Evolutionary conservation across 2,888 invertebrate genomes (phyloP).

Genomic region (Erebia aethiops): DNA sequence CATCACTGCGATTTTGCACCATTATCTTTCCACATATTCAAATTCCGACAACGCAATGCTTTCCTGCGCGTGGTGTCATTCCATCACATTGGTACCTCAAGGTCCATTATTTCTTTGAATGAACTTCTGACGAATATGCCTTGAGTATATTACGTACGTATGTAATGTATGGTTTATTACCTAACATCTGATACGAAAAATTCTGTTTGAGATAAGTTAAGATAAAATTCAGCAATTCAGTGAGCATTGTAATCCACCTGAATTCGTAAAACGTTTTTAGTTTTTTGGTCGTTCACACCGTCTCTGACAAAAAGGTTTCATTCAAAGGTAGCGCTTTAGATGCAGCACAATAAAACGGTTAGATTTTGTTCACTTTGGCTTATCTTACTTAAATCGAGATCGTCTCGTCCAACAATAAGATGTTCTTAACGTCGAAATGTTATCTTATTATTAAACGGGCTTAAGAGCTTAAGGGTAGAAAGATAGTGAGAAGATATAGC

Average conservation of each 20-base stretch:
- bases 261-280: not conserved
- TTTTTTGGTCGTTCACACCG: conserved; percentile 8
- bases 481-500: not conserved
- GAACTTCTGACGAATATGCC: no score
- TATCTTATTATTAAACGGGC: conserved; percentile 8
- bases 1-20: no score
- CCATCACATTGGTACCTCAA: no score
- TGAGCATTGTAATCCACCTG: not conserved
- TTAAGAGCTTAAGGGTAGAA: not conserved
- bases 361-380: conserved; percentile 17
- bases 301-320: conserved; percentile 3
- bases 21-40: no score
- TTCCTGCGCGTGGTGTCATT: no score
- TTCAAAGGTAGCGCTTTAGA: not conserved
- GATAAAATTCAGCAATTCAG: not conserved
- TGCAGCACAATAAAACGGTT: conserved; percentile 12
- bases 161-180: no score
- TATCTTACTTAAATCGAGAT: conserved; percentile 23
- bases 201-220: no score
- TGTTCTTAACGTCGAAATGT: conserved; percentile 10
- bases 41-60: no score
- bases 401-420: conserved; percentile 11
- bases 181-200: no score
- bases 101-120: no score
- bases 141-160: no score